phyloP scores from a whole-genome alignment of 2,113 vertebrate species.

The Nicator chloris region DNA sequence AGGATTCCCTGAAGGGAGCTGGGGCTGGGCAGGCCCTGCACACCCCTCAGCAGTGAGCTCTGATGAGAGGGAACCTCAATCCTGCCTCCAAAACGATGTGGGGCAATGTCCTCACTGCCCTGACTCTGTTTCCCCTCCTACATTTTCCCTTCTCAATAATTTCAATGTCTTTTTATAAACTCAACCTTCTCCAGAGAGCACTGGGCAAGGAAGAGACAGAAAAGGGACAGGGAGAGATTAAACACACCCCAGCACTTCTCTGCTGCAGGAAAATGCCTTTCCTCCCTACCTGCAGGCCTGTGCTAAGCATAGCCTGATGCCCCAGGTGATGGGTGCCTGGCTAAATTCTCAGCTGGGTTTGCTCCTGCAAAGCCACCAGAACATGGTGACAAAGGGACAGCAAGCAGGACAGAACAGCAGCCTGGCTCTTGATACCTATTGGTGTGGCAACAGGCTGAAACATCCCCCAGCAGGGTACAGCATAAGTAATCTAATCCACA shows the following conservation, averaged over 20 bases:
- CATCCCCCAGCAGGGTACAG: neutral
- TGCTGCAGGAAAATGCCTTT: neutral
- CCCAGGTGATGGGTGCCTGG: neutral
- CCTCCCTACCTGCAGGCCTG: neutral
- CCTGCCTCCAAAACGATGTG: neutral
- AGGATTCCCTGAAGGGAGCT: neutral
- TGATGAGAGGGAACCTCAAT: neutral
- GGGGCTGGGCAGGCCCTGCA: neutral
- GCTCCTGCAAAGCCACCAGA: neutral
- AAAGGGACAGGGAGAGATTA: neutral
- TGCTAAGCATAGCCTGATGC: neutral
- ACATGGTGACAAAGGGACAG: neutral
- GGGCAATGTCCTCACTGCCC: neutral
- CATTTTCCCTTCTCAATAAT: neutral
- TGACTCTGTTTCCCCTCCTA: neutral
- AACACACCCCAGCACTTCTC: neutral
- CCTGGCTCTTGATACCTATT: neutral
- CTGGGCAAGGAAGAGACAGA: neutral
- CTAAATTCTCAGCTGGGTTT: neutral
- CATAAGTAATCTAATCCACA: neutral
- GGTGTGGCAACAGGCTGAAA: neutral
- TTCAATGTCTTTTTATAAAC: neutral
- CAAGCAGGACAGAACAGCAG: neutral
- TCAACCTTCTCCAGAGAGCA: neutral
- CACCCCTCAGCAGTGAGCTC: neutral